Conservation (phyloP, 2,113 vertebrate species). For the Calidris pugnax region DNA sequence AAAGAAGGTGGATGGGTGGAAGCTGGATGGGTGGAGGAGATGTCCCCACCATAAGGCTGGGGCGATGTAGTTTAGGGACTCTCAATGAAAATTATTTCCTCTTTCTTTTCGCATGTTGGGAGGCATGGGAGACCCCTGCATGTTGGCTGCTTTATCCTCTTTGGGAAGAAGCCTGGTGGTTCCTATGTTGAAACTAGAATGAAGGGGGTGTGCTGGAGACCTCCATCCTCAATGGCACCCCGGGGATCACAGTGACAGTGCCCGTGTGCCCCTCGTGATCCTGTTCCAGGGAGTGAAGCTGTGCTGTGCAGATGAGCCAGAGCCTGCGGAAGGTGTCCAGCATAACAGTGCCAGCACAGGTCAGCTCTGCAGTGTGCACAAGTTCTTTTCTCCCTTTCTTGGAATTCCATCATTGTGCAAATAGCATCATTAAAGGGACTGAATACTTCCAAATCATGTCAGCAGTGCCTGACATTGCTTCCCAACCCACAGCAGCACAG, state of each 20-base stretch:
- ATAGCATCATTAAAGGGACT: background rate
- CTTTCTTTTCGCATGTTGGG: background rate
- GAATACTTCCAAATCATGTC: background rate
- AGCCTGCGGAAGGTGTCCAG: background rate
- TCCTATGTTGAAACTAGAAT: background rate
- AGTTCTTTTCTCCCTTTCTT: background rate
- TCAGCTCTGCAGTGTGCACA: background rate
- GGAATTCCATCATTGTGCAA: too few relatives aligned
- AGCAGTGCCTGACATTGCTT: background rate
- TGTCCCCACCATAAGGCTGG: background rate
- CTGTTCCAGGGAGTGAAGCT: fast-evolving
- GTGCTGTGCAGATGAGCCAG: background rate
- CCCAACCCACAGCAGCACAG: background rate
- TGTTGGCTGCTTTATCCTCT: background rate
- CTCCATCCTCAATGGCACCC: background rate
- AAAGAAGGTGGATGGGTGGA: background rate
- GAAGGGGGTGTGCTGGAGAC: background rate
- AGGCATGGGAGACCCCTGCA: background rate
- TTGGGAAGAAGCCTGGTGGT: background rate
- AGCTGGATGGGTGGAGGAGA: background rate
- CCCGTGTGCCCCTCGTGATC: fast-evolving
- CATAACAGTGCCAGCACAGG: fast-evolving
- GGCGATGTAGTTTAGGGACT: background rate
- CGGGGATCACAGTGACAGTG: background rate
- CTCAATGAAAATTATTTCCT: background rate